A percentile compares a stretch with the other conserved stretches of the same genome.
These are phyloP conservation scores for Melanargia galathea DNA, from an alignment of 2,888 invertebrate genomes.

Conservation along the genomic window DNA sequence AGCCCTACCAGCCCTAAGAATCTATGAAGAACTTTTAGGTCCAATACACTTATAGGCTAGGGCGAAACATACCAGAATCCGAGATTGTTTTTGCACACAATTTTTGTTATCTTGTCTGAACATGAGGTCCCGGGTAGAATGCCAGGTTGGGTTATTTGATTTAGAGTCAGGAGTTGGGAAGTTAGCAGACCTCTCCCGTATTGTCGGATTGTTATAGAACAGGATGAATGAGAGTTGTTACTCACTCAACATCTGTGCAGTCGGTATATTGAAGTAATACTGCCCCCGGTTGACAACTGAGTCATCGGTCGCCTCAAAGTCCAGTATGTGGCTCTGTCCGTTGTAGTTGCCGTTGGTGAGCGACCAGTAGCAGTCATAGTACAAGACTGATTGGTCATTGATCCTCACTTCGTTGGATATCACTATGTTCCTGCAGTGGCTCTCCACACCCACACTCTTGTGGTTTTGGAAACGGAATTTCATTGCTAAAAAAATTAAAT, in stretches of 20 bases:
- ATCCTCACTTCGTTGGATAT: conserved; percentile 65
- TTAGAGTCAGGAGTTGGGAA: no score
- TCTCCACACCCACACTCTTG: conserved; percentile 49
- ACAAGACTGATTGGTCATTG: conserved; percentile 68
- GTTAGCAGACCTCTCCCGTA: no score
- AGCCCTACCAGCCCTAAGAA: no score
- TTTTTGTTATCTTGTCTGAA: no score
- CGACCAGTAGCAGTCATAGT: conserved; percentile 76
- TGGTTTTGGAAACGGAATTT: conserved; percentile 66
- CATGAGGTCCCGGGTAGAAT: no score
- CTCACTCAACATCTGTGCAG: conserved; percentile 72
- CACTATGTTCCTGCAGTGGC: conserved; percentile 70
- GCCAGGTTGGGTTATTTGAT: no score
- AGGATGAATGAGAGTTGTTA: no score
- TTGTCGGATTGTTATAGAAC: no score
- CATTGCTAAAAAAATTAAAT: conserved; percentile 63
- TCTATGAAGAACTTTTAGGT: no score
- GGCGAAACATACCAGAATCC: no score
- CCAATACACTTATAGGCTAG: no score
- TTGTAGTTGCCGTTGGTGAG: conserved; percentile 55
- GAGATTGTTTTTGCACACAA: no score
- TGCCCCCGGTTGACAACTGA: conserved; percentile 62
- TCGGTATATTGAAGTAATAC: conserved; percentile 73
- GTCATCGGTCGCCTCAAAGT: conserved; percentile 72
- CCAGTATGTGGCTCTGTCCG: conserved; percentile 65